These are phyloP conservation scores for Oikopleura vanhoeffeni DNA, from an alignment of 23 tunicate genomes.

Conservation along the genomic window DNA sequence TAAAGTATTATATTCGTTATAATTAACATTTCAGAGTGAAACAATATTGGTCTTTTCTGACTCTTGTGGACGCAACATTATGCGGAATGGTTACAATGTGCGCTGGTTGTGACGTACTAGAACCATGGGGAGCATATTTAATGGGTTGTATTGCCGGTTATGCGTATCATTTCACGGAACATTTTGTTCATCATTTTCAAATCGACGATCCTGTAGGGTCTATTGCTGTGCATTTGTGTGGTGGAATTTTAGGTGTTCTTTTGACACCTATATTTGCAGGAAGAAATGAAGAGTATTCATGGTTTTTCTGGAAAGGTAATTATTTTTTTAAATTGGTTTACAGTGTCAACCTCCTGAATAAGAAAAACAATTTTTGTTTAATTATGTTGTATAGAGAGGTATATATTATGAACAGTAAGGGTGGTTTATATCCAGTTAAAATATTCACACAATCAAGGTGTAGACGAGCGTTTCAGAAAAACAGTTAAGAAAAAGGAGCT, in stretches of 20 bases:
- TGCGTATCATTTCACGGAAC: slow-evolving; percentile 16
- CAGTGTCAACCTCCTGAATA: too few relatives aligned
- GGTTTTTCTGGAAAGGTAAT: background rate
- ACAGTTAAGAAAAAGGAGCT: too few relatives aligned
- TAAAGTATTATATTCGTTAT: too few relatives aligned
- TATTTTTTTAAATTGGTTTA: too few relatives aligned
- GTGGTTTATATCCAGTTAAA: too few relatives aligned
- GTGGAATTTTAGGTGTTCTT: slow-evolving; percentile 21
- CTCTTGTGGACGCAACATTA: background rate
- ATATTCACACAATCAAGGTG: too few relatives aligned
- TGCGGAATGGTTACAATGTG: slow-evolving; percentile 32
- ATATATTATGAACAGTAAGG: too few relatives aligned
- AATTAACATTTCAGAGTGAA: background rate
- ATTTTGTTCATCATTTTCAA: slow-evolving; percentile 15
- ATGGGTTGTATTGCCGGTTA: slow-evolving; percentile 22
- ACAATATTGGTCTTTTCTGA: background rate
- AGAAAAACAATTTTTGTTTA: too few relatives aligned
- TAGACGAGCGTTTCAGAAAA: too few relatives aligned
- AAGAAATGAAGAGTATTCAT: background rate
- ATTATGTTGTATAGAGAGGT: too few relatives aligned
- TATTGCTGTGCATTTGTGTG: slow-evolving; percentile 27
- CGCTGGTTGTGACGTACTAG: slow-evolving; percentile 25
- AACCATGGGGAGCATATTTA: slow-evolving; percentile 22
- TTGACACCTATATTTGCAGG: slow-evolving; percentile 21
- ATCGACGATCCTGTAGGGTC: slow-evolving; percentile 30